Evolutionary conservation across 2,797 vertebrate species (phyloP).

Genomic region (Remorina albescens): DNA sequence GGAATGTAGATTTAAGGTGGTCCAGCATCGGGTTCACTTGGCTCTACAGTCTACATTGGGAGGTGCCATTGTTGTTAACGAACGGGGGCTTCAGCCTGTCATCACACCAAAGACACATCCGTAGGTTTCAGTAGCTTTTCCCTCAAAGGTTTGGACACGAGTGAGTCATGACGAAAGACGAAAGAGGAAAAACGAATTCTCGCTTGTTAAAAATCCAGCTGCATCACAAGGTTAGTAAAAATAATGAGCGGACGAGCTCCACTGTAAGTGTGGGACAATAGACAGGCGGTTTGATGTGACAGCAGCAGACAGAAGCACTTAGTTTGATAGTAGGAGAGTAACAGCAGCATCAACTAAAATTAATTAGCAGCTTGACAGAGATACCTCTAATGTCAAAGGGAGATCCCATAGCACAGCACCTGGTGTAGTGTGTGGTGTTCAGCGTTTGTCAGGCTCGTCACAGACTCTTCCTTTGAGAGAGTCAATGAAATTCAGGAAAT

Average conservation of each 20-base stretch:
- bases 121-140: too few species aligned
- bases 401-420: not conserved
- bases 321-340: not conserved
- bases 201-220: too few species aligned
- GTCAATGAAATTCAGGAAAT: constrained; percentile 4
- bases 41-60: too few species aligned
- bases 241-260: not conserved
- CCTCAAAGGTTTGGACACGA: too few species aligned
- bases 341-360: constrained; percentile 6
- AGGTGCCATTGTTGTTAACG: too few species aligned
- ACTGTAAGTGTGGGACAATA: not conserved
- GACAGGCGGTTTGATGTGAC: constrained; percentile 1
- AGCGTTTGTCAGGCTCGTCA: not conserved
- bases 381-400: constrained; percentile 3
- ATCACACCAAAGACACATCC: too few species aligned
- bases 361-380: constrained; percentile 14
- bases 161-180: too few species aligned
- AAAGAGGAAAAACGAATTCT: too few species aligned
- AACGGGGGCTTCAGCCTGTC: too few species aligned
- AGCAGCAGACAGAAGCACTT: not conserved
- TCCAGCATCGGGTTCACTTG: too few species aligned
- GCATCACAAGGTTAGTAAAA: too few species aligned
- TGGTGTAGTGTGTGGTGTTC: not conserved
- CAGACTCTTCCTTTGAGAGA: not conserved
- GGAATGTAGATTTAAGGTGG: too few species aligned